phyloP scores from a whole-genome alignment of 2,888 invertebrate species.

The Trichopria drosophilae region DNA sequence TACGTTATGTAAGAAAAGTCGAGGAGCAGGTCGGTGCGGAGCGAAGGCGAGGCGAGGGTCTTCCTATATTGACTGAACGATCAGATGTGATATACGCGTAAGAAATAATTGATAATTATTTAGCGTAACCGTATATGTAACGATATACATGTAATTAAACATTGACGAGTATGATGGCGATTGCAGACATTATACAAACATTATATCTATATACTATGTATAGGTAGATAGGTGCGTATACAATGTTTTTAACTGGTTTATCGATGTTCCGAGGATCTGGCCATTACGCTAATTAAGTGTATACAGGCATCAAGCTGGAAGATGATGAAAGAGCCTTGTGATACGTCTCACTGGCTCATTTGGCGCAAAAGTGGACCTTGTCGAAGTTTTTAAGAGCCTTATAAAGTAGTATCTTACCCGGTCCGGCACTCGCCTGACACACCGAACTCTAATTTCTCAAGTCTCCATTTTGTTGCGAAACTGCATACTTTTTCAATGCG shows the following conservation, averaged over 20 bases:
- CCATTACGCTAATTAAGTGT: conserved; percentile 22
- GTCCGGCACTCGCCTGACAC: no score
- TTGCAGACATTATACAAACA: conserved; percentile 11
- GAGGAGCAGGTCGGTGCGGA: conserved; percentile 39
- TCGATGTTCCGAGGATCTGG: conserved; percentile 53
- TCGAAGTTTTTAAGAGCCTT: no score
- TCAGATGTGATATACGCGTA: conserved; percentile 59
- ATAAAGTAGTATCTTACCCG: no score
- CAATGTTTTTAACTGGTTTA: conserved; percentile 57
- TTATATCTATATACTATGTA: conserved; percentile 34
- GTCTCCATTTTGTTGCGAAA: no score
- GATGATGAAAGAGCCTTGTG: conserved; percentile 22
- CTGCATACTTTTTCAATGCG: no score
- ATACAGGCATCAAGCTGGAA: no score
- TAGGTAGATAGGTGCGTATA: conserved; percentile 54
- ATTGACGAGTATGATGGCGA: no score
- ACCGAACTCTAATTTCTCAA: no score
- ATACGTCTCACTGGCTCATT: no score
- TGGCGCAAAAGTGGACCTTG: no score
- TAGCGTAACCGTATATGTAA: conserved; percentile 51
- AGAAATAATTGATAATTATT: conserved; percentile 52
- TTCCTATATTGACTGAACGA: conserved; percentile 60
- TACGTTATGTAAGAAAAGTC: conserved; percentile 26
- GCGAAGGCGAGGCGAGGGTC: conserved; percentile 55
- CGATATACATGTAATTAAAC: conserved; percentile 47